A percentile compares a stretch with the other conserved stretches of the same genome.
These are phyloP conservation scores for Dipodomys stephensi DNA, from an alignment of 2,113 vertebrate genomes.

Conservation along the genomic window DNA sequence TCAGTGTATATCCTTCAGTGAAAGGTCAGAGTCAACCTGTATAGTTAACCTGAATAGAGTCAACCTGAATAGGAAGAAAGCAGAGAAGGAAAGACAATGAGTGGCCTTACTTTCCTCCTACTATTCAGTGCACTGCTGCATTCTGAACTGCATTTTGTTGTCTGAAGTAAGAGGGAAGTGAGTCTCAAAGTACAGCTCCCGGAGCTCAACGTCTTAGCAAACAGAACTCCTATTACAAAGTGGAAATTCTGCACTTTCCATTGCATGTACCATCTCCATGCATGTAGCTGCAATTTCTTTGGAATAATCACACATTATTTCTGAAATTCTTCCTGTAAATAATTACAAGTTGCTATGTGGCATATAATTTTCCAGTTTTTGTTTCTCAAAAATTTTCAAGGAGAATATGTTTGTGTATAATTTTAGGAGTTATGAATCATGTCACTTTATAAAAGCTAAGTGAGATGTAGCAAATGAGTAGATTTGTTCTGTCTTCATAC, in stretches of 20 bases:
- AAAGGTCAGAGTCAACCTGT: neutral
- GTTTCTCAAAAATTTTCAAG: neutral
- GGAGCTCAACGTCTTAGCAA: neutral
- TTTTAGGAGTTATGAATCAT: neutral
- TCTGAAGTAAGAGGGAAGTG: neutral
- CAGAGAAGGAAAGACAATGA: neutral
- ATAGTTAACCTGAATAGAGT: neutral
- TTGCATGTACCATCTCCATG: neutral
- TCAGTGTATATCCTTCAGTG: accelerated
- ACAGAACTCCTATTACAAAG: neutral
- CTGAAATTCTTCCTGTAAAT: neutral
- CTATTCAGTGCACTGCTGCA: neutral
- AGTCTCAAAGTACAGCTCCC: neutral
- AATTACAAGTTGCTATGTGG: neutral
- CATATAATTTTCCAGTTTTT: neutral
- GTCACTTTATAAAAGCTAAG: neutral
- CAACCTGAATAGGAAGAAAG: neutral
- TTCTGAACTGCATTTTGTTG: neutral
- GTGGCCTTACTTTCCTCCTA: neutral
- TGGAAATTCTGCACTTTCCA: neutral
- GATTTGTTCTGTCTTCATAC: neutral
- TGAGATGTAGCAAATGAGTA: neutral
- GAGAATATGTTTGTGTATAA: neutral
- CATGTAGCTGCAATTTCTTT: neutral
- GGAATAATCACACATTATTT: neutral